Conservation (phyloP, 2,113 vertebrate genomes). For the Chaenogobius annularis region DNA sequence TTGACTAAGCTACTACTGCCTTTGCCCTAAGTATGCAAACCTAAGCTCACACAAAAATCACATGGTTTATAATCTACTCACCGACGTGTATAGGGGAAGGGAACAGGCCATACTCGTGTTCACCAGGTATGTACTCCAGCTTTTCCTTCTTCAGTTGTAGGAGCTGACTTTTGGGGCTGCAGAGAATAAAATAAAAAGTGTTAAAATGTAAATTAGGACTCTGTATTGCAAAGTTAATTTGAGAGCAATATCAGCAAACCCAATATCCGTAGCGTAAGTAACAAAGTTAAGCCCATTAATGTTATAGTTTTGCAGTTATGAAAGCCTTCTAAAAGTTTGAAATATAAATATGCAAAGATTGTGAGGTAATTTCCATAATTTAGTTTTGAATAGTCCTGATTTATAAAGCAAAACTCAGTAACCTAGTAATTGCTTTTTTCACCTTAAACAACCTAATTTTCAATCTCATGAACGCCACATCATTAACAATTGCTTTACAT, state of each 20-base stretch:
- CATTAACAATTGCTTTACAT: background rate
- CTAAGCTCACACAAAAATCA: background rate
- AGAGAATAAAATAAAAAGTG: background rate
- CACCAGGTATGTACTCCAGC: conserved; percentile 91
- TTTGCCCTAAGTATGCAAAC: background rate
- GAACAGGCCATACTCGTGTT: conserved; percentile 92
- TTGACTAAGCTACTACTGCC: background rate
- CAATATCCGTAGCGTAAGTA: background rate
- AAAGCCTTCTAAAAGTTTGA: background rate
- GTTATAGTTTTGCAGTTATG: background rate
- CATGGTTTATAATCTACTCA: conserved; percentile 69
- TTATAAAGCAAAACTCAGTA: background rate
- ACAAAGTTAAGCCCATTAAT: background rate
- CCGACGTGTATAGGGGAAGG: conserved; percentile 95
- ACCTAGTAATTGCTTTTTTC: background rate
- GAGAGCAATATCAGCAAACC: background rate
- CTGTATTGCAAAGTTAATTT: background rate
- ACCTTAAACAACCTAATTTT: background rate
- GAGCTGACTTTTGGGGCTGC: conserved; percentile 89
- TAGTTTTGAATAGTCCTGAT: background rate
- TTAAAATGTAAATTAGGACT: background rate
- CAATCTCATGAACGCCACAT: background rate
- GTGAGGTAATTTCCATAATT: background rate
- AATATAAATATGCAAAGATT: background rate
- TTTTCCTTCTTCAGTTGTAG: conserved; percentile 96